These are phyloP conservation scores for Lordiphosa clarofinis DNA, from an alignment of 1,140 invertebrate species.

Conservation along the genomic window DNA sequence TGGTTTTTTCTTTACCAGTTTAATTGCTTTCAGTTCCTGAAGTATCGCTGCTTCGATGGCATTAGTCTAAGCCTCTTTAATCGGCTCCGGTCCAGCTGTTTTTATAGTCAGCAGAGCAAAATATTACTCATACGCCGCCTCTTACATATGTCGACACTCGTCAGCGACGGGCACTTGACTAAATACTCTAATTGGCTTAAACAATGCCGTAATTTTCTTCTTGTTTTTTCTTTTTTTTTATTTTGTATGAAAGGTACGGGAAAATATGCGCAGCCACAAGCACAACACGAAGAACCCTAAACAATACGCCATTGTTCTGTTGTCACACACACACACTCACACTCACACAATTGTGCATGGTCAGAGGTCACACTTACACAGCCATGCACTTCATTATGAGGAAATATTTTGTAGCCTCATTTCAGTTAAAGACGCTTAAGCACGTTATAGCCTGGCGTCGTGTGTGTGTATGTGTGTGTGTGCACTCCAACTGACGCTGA, in stretches of 20 bases:
- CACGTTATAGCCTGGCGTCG: slow-evolving; percentile 64
- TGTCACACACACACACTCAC: slow-evolving; percentile 28
- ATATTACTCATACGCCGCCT: slow-evolving; percentile 54
- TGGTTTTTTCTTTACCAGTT: too few species aligned
- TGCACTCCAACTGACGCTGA: slow-evolving; percentile 56
- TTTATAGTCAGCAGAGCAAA: slow-evolving; percentile 13
- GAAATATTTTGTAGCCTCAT: slow-evolving; percentile 74
- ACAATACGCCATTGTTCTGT: slow-evolving; percentile 60
- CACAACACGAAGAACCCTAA: slow-evolving; percentile 33
- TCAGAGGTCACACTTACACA: slow-evolving; percentile 46
- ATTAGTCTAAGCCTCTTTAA: slow-evolving; percentile 6
- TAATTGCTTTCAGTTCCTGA: slow-evolving; percentile 6
- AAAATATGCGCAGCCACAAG: slow-evolving; percentile 28
- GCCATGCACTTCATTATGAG: slow-evolving; percentile 62
- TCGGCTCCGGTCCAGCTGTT: slow-evolving; percentile 19
- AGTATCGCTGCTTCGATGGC: neutral
- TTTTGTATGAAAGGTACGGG: slow-evolving; percentile 20
- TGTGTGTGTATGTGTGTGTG: slow-evolving; percentile 22
- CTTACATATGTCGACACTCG: slow-evolving; percentile 27
- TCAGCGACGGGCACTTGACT: slow-evolving; percentile 29
- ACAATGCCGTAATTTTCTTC: slow-evolving; percentile 68
- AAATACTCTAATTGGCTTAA: slow-evolving; percentile 70
- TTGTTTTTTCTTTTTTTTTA: too few species aligned
- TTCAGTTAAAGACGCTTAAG: slow-evolving; percentile 75
- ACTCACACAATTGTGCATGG: slow-evolving; percentile 34